phyloP scores from a whole-genome alignment of 2,797 vertebrate genomes.

The Chloroceryle inda region DNA sequence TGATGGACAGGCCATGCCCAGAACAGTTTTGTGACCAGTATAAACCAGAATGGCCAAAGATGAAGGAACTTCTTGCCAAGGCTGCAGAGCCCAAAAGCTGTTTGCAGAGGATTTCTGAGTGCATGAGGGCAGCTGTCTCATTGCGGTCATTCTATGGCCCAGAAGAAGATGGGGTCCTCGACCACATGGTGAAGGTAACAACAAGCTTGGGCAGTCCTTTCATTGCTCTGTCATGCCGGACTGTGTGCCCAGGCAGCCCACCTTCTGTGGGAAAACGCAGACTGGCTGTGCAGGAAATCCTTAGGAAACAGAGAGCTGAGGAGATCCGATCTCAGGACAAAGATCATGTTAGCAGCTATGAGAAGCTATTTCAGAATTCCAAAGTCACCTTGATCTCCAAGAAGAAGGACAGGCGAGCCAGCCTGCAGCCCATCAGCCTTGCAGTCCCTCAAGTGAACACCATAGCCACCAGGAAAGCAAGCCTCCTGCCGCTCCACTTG shows the following conservation, averaged over 20 bases:
- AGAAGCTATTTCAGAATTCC: constrained; percentile 86
- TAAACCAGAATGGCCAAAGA: constrained; percentile 88
- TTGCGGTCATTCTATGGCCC: constrained; percentile 85
- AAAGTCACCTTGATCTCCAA: constrained; percentile 78
- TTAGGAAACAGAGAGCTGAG: constrained; percentile 80
- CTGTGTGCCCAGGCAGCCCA: constrained; percentile 90
- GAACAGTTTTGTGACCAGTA: constrained; percentile 87
- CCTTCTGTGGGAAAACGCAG: constrained; percentile 89
- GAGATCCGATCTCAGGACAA: constrained; percentile 77
- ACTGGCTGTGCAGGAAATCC: constrained; percentile 90
- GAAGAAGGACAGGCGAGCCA: constrained; percentile 81
- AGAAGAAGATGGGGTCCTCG: constrained; percentile 88
- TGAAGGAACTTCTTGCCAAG: constrained; percentile 85
- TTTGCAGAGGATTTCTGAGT: constrained; percentile 86
- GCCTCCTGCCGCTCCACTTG: constrained; percentile 88
- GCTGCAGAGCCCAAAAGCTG: constrained; percentile 88
- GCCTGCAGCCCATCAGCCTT: constrained; percentile 78
- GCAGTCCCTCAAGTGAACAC: constrained; percentile 32
- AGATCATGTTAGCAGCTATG: constrained; percentile 73
- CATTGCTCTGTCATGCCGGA: constrained; percentile 86
- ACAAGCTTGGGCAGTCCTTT: constrained; percentile 90
- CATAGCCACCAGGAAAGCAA: constrained; percentile 82
- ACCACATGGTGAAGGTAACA: constrained; percentile 94
- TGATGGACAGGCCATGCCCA: constrained; percentile 88
- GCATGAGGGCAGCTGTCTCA: constrained; percentile 82